Base-by-base conservation (phyloP, 2,113 vertebrate species). In the Ctenodactylus gundi region DNA sequence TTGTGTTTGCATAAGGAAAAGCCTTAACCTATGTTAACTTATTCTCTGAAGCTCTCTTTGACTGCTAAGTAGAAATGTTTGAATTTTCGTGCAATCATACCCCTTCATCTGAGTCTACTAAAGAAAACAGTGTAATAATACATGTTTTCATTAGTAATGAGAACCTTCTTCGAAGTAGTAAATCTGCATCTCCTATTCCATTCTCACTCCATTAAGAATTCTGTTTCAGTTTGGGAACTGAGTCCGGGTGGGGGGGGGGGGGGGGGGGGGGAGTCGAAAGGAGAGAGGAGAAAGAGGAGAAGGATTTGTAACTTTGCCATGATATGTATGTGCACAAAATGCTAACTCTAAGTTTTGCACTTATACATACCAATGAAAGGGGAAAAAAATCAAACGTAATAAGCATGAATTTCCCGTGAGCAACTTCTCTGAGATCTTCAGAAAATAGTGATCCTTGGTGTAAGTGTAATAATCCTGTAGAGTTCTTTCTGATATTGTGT, bases 401-500 rank as follows among this genome's bases (percentile, higher is more conserved):
- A 75, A 84, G 86, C 49, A 44, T 7, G 88, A 73, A 70, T 36
- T 88, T 70, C 76, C 64, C 90, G 18, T 39, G 76, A 49, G 58
- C 88, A 82, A 27, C 1, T 6, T 75, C 17, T 91, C 27, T 93
- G 83, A 76, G 5, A 41, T 82, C 3, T 91, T 78, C 49, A 21
- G 21, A 84, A 44, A 85, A 53, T 83, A 72, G 39, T 53, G 53
- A 72, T 84, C 78, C 23, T 90, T 65, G 88, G 17, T 55, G 36
- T 23, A 60, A 70, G 23, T 55, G 7, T 96, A n/a, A 75, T 91
- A 41, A 90, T 64, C 85, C 67, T 10, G 41, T 5, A 89, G 70
- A 88, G 84, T 46, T 72, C 25, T 89, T 58, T 89, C 68, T 96
- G 92, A 98, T 92, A 97, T 97, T 97, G 31, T 96, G 73, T 96